Evolutionary conservation across 2,113 vertebrate species (phyloP).

Genomic region (Nothocercus nigrocapillus): DNA sequence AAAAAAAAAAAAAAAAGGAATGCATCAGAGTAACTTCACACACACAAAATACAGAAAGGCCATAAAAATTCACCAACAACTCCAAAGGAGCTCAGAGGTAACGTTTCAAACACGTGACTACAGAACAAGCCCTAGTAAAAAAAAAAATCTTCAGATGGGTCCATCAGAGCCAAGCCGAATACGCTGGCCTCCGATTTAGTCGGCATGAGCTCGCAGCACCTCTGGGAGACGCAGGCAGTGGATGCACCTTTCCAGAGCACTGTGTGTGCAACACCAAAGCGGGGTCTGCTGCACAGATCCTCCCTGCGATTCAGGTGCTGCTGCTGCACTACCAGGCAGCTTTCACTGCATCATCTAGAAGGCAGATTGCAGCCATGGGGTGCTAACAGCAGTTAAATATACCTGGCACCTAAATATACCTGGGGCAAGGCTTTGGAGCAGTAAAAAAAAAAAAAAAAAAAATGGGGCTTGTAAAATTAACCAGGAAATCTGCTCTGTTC

Average conservation of each 20-base stretch:
- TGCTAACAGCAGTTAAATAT: too few species aligned
- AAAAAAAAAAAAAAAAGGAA: neutral
- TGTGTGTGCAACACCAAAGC: neutral
- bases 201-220: neutral
- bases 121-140: neutral
- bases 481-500: too few species aligned
- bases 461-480: neutral
- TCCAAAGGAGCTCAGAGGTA: neutral
- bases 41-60: neutral
- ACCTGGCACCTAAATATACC: neutral
- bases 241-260: neutral
- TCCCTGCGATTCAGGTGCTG: fast-evolving
- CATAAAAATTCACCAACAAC: neutral
- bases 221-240: neutral
- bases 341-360: neutral
- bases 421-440: neutral
- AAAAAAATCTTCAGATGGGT: neutral
- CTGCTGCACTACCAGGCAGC: fast-evolving
- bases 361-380: neutral
- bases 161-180: neutral
- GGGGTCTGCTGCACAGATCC: neutral
- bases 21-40: fast-evolving
- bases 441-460: neutral
- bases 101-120: neutral
- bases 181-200: neutral